Evolutionary conservation across 2,113 vertebrate genomes (phyloP).

Genomic region (Hydrochoerus hydrochaeris): DNA sequence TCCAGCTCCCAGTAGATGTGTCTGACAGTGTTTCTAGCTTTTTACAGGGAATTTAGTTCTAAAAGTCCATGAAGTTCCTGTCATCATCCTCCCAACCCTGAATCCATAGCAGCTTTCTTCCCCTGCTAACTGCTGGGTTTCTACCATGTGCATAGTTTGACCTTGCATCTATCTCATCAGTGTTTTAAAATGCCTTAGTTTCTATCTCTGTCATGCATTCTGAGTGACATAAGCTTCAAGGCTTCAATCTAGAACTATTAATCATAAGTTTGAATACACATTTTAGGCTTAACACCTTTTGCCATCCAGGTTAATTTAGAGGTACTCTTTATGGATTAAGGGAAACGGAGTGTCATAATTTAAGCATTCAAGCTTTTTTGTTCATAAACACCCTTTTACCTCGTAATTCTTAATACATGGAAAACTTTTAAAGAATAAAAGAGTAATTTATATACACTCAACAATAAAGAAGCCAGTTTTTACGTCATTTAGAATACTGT

Average conservation of each 20-base stretch:
- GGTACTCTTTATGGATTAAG: background rate
- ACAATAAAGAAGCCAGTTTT: background rate
- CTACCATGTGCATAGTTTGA: background rate
- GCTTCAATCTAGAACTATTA: background rate
- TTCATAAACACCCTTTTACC: background rate
- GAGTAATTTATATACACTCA: background rate
- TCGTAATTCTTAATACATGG: background rate
- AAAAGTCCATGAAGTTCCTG: background rate
- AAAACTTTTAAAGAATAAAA: conserved; percentile 7
- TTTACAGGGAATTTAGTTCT: background rate
- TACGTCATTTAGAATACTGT: background rate
- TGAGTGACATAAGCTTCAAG: background rate
- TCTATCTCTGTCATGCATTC: background rate
- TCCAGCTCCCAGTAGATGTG: background rate
- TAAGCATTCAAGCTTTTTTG: background rate
- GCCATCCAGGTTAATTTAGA: background rate
- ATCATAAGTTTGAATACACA: background rate
- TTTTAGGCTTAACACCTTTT: background rate
- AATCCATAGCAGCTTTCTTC: background rate
- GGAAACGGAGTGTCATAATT: background rate
- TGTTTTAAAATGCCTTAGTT: background rate
- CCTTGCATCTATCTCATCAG: background rate
- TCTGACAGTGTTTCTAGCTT: background rate
- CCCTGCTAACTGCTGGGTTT: background rate
- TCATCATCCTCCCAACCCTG: background rate